These are phyloP conservation scores for Varanus salvator DNA, from an alignment of 2,113 vertebrate species.

Conservation along the genomic window DNA sequence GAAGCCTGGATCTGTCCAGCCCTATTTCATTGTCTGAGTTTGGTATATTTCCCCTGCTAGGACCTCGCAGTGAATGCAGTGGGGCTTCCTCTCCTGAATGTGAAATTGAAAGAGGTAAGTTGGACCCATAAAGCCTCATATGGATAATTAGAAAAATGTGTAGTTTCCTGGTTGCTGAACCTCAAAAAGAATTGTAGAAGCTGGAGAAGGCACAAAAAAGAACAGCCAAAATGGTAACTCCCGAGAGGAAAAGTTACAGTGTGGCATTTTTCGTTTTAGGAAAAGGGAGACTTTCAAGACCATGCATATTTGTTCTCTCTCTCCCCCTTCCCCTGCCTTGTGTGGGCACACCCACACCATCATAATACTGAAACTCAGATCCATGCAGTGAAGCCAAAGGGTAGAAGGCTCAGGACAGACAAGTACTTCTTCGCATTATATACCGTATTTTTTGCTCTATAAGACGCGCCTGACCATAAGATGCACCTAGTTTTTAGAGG, in stretches of 20 bases:
- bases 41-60: constrained; percentile 89
- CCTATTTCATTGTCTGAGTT: constrained; percentile 91
- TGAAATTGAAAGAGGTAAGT: constrained; percentile 91
- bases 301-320: too few relatives aligned
- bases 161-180: neutral
- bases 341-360: too few relatives aligned
- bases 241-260: neutral
- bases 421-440: too few relatives aligned
- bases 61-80: constrained; percentile 95
- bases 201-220: neutral
- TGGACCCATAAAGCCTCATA: neutral
- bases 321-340: neutral
- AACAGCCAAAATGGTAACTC: neutral
- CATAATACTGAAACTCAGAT: too few relatives aligned
- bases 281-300: neutral
- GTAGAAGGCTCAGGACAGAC: too few relatives aligned
- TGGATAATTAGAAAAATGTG: neutral
- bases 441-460: too few relatives aligned
- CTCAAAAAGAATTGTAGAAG: neutral
- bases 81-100: constrained; percentile 97
- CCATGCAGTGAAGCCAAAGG: too few relatives aligned
- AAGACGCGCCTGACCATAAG: too few relatives aligned
- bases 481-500: too few relatives aligned
- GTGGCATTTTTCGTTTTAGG: neutral
- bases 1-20: constrained; percentile 91